Base-by-base conservation (phyloP, 2,888 invertebrate species). In the Agonopterix alstromeriana region DNA sequence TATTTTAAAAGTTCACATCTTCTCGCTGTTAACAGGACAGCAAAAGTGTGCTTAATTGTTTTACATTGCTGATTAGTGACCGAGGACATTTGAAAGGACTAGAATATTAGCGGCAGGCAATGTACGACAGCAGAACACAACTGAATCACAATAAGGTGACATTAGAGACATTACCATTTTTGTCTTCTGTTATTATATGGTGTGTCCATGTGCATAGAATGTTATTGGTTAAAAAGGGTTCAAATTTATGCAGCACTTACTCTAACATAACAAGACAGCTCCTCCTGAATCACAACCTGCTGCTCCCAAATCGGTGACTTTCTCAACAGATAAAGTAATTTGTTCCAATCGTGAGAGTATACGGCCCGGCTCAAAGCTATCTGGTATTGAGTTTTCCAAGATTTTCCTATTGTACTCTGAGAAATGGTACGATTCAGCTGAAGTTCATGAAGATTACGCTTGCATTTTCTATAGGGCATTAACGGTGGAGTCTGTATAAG, bases 331-430 rank as follows among this genome's bases (percentile, higher is more conserved):
- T 75, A 83, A 12, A 79, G 46, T 1, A 87, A 55, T 48, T 76
- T 79, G 47, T 83, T 72, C 87, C 87, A 88, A 48, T 85, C 67
- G 10, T 88, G 88, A 0, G 76, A 64, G 42, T 84, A 81, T 9
- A 87, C 70, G 0, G 88, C 84, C 10, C 62, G 66, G 36, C 67
- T 61, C 14, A 81, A 47, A 0, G 75, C 71, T 7, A 62, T 45
- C 8, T 73, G 60, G 44, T 63, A 70, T 0, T 52, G 51, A 8
- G 60, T 58, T 48, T 61, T 67, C 68, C 67, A 65, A 11, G 11
- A 11, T 14, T 58, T 57, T 3, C 62, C 59, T 8, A 48, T 43
- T 1, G 54, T 52, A 36, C 53, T 54, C 2, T 51, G 43, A 1
- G 55, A 58, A 2, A 56, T 53, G 14, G 53, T 56, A 17, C 60